A percentile compares a stretch with the other conserved stretches of the same genome.
phyloP scores from a whole-genome alignment of 2,888 invertebrate genomes.

The Minunthozetes semirufus region DNA sequence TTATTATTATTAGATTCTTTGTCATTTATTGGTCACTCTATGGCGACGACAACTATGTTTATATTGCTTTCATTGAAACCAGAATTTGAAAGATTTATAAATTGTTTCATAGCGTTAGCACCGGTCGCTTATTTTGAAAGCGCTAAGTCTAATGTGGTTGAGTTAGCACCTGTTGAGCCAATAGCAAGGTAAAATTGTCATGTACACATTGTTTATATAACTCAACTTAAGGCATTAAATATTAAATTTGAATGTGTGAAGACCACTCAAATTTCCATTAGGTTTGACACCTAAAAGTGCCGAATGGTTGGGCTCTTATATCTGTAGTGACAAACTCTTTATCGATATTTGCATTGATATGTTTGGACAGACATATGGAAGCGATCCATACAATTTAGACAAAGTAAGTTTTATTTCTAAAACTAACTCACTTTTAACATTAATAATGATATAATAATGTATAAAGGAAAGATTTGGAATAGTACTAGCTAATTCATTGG shows the following conservation, averaged over 20 bases:
- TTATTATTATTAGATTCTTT: not conserved
- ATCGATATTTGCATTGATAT: not conserved
- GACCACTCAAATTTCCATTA: conserved; percentile 8
- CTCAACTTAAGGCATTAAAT: not conserved
- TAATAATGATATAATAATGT: too few species aligned
- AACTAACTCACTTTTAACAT: too few species aligned
- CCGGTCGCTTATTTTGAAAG: conserved; percentile 25
- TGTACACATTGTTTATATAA: too few species aligned
- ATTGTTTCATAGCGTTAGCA: conserved; percentile 27
- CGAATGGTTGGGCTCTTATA: conserved; percentile 2
- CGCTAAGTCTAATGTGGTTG: too few species aligned
- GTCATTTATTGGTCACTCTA: conserved; percentile 19
- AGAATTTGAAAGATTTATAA: not conserved
- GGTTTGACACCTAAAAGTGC: not conserved
- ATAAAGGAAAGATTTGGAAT: too few species aligned
- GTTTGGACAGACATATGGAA: not conserved
- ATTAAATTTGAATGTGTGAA: not conserved
- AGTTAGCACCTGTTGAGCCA: too few species aligned
- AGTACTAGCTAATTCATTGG: too few species aligned
- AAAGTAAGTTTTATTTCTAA: not conserved
- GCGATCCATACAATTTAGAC: conserved; percentile 20
- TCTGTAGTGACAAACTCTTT: conserved; percentile 3
- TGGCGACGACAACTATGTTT: conserved; percentile 33
- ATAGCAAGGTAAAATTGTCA: too few species aligned
- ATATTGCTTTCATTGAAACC: conserved; percentile 32